Evolutionary conservation across 2,888 invertebrate genomes (phyloP).

Genomic region (Cordylochernes scorpioides): DNA sequence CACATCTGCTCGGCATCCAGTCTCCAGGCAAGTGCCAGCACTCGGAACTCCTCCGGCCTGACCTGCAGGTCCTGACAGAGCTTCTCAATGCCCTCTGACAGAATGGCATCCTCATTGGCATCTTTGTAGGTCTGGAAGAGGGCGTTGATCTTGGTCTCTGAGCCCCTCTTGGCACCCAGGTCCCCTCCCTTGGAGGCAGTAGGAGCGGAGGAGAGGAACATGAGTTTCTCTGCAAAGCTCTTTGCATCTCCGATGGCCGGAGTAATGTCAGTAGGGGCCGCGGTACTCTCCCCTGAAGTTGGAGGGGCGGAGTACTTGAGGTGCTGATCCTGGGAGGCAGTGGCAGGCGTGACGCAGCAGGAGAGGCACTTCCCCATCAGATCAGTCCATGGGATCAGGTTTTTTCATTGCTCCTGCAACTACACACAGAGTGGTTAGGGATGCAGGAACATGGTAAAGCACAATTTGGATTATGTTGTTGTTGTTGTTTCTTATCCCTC

Average conservation of each 20-base stretch:
- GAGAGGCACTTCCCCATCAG: conserved; percentile 15
- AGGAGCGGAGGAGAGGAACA: conserved; percentile 4
- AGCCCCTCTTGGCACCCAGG: conserved; percentile 10
- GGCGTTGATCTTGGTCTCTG: conserved; percentile 34
- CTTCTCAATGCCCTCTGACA: conserved; percentile 73
- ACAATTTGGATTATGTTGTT: too few species aligned
- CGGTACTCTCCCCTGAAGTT: conserved; percentile 3
- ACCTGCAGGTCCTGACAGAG: conserved; percentile 67
- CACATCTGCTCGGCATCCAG: conserved; percentile 87
- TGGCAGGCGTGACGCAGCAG: conserved; percentile 10
- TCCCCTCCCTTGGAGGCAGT: conserved; percentile 8
- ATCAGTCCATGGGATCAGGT: too few species aligned
- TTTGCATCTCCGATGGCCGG: conserved; percentile 4
- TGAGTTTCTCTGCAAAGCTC: conserved; percentile 9
- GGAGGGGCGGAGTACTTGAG: conserved; percentile 5
- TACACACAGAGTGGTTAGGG: too few species aligned
- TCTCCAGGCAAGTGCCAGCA: conserved; percentile 75
- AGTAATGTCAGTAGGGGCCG: conserved; percentile 4
- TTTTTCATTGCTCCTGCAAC: too few species aligned
- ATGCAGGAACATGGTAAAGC: too few species aligned
- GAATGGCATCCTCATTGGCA: conserved; percentile 51
- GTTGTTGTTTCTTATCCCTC: too few species aligned
- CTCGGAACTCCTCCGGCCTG: conserved; percentile 73
- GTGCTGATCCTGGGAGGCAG: conserved; percentile 6
- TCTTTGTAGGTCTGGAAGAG: conserved; percentile 72